phyloP scores from a whole-genome alignment of 2,888 invertebrate species.

The Argyra leucocephala region DNA sequence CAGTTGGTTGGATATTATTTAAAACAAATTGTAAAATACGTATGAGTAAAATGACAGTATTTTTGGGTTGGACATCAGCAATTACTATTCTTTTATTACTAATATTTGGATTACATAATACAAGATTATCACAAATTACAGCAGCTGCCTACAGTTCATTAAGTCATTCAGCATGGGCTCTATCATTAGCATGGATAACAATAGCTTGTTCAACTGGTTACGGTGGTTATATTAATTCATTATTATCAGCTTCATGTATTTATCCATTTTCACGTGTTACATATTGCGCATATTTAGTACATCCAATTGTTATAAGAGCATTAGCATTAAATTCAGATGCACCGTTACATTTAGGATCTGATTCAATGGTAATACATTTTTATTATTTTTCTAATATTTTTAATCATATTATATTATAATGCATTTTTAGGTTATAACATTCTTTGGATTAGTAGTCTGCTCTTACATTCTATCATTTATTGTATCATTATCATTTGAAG shows the following conservation, averaged over 20 bases:
- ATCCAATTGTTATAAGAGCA: slow-evolving; percentile 70
- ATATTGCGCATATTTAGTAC: slow-evolving; percentile 77
- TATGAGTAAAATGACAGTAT: slow-evolving; percentile 58
- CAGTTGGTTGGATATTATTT: slow-evolving; percentile 71
- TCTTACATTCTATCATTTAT: slow-evolving; percentile 69
- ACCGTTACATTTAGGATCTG: slow-evolving; percentile 69
- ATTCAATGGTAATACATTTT: slow-evolving; percentile 53
- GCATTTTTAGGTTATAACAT: slow-evolving; percentile 57
- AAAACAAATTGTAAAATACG: slow-evolving; percentile 69
- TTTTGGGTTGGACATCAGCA: slow-evolving; percentile 61
- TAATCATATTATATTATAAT: slow-evolving; percentile 11
- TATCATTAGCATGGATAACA: slow-evolving; percentile 72
- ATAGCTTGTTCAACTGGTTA: slow-evolving; percentile 76
- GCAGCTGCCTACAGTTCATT: slow-evolving; percentile 73
- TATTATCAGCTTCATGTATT: slow-evolving; percentile 65
- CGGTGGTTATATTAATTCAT: slow-evolving; percentile 65
- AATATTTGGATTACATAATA: slow-evolving; percentile 67
- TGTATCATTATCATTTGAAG: slow-evolving; percentile 73
- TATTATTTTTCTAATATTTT: slow-evolving; percentile 10
- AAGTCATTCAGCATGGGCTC: slow-evolving; percentile 75
- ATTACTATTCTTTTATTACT: slow-evolving; percentile 58
- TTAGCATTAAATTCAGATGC: slow-evolving; percentile 74
- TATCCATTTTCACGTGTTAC: slow-evolving; percentile 81
- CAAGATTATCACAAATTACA: slow-evolving; percentile 56
- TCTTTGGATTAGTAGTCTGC: slow-evolving; percentile 70